These are phyloP conservation scores for Agapornis roseicollis DNA, from an alignment of 2,113 vertebrate species.

Conservation along the genomic window DNA sequence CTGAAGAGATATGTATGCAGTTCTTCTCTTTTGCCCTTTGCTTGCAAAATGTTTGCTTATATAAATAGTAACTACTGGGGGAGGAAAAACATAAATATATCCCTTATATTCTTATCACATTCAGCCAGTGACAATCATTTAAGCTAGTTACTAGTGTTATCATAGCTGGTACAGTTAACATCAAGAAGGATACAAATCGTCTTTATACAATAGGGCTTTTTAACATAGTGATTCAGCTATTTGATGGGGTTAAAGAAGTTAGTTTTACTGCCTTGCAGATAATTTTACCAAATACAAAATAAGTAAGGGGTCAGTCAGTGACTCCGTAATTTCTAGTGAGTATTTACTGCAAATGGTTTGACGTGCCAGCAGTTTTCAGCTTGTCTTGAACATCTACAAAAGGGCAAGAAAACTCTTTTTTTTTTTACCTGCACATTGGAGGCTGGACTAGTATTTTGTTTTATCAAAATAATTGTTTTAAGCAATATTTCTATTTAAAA, in stretches of 20 bases:
- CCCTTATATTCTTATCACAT: background rate
- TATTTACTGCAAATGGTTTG: background rate
- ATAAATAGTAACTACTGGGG: background rate
- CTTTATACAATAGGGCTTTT: background rate
- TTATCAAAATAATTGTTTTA: background rate
- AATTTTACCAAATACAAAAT: background rate
- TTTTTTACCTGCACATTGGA: background rate
- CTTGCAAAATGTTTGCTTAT: background rate
- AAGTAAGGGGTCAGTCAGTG: background rate
- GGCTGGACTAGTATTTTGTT: background rate
- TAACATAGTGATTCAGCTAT: background rate
- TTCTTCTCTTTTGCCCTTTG: background rate
- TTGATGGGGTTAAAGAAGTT: background rate
- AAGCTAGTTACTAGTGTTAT: background rate
- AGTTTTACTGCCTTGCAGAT: background rate
- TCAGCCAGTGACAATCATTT: background rate
- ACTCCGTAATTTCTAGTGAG: background rate
- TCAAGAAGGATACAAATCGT: background rate
- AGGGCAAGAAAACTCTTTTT: background rate
- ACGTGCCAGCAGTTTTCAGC: background rate
- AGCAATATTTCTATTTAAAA: background rate
- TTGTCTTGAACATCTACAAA: background rate
- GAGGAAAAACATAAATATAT: background rate
- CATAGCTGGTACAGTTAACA: accelerated
- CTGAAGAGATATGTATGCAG: constrained; percentile 91